Percentiles rank a stretch among this genome's conserved stretches.
phyloP scores from a whole-genome alignment of 2,113 vertebrate genomes.

The Cyprinodon brontotheroides region DNA sequence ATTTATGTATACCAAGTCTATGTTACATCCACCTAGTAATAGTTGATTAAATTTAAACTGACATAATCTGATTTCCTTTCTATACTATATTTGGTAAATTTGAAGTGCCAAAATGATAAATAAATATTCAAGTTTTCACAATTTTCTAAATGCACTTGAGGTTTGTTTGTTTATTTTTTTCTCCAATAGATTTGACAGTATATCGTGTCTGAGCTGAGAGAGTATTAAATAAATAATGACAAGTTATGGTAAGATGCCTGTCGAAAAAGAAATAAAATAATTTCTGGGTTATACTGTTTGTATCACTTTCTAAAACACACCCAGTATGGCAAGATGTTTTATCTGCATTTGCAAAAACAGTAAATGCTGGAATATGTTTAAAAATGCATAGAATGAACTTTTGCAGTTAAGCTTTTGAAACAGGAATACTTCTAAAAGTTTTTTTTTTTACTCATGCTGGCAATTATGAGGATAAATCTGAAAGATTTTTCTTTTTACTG shows the following conservation, averaged over 20 bases:
- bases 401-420: constrained; percentile 13
- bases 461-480: constrained; percentile 34
- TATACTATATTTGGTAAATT: constrained; percentile 34
- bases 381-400: background rate
- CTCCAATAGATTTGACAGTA: constrained; percentile 1
- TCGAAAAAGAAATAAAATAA: background rate
- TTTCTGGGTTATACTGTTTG: background rate
- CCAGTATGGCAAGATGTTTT: background rate
- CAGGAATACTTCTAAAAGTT: constrained; percentile 6
- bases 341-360: background rate
- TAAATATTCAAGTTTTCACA: constrained; percentile 16
- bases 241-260: constrained; percentile 1
- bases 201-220: background rate
- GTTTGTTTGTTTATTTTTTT: constrained; percentile 2
- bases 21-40: background rate
- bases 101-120: constrained; percentile 43
- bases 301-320: background rate
- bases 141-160: background rate
- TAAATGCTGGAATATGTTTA: constrained; percentile 1
- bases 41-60: constrained; percentile 50
- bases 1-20: background rate
- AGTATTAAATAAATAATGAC: constrained; percentile 8
- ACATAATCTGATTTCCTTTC: constrained; percentile 18
- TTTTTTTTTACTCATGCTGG: constrained; percentile 4
- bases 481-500: constrained; percentile 40